phyloP scores from a whole-genome alignment of 2,888 invertebrate species.

The Dascillus cervinus region DNA sequence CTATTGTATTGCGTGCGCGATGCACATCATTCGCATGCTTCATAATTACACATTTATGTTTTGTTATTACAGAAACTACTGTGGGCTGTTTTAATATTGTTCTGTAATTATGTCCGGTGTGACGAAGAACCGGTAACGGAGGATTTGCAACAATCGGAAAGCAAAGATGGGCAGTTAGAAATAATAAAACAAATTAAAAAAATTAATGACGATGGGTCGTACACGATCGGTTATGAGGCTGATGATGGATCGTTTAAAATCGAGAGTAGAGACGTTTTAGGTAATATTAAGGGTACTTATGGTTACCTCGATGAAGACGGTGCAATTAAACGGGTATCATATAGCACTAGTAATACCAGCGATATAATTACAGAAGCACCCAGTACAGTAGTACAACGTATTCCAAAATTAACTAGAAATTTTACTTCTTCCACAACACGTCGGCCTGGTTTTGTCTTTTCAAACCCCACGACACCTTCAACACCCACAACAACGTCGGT shows the following conservation, averaged over 20 bases:
- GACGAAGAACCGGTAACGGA: slow-evolving; percentile 44
- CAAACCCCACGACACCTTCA: slow-evolving; percentile 41
- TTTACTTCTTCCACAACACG: slow-evolving; percentile 49
- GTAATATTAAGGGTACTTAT: slow-evolving; percentile 76
- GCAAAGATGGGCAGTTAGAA: slow-evolving; percentile 63
- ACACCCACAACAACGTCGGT: slow-evolving; percentile 53
- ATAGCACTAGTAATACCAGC: slow-evolving; percentile 52
- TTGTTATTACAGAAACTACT: slow-evolving; percentile 10
- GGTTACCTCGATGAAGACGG: slow-evolving; percentile 73
- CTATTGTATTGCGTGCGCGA: too few relatives aligned
- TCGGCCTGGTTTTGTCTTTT: slow-evolving; percentile 44
- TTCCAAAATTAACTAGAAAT: slow-evolving; percentile 37
- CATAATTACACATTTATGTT: too few relatives aligned
- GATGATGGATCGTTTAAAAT: slow-evolving; percentile 82
- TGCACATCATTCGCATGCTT: too few relatives aligned
- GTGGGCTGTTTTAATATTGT: slow-evolving; percentile 9
- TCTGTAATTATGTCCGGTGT: slow-evolving; percentile 7
- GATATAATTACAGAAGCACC: slow-evolving; percentile 42
- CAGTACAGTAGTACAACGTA: slow-evolving; percentile 35
- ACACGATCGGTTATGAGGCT: slow-evolving; percentile 78
- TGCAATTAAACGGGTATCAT: slow-evolving; percentile 71
- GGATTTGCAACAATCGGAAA: slow-evolving; percentile 54
- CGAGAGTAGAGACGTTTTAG: slow-evolving; percentile 70
- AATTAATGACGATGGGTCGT: slow-evolving; percentile 75
- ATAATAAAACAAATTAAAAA: slow-evolving; percentile 76